Evolutionary conservation across 30 jellyfish, hydroid and myxozoan species (phyloP).

Genomic region (Clytia hemisphaerica): DNA sequence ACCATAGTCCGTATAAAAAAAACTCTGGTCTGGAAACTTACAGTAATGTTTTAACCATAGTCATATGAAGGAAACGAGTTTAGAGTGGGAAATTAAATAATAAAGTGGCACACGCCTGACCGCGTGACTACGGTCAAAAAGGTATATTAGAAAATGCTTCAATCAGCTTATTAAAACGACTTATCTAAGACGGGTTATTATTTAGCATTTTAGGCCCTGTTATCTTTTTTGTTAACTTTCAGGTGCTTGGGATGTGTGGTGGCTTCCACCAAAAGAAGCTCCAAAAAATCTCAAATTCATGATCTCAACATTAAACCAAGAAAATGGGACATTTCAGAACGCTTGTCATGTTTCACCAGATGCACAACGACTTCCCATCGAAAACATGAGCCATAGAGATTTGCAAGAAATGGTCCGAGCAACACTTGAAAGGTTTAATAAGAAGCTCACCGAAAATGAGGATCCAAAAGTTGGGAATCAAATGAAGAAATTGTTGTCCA

Average conservation of each 20-base stretch:
- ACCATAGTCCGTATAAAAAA: too few species aligned
- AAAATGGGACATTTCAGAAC: not conserved
- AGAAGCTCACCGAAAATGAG: not conserved
- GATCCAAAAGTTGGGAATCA: conserved; percentile 5
- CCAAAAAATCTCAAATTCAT: not conserved
- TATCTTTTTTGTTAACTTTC: not conserved
- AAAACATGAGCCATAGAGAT: not conserved
- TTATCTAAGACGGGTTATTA: too few species aligned
- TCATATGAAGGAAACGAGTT: too few species aligned
- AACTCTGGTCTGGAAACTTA: too few species aligned
- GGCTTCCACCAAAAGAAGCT: not conserved
- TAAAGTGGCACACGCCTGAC: too few species aligned
- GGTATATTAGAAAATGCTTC: too few species aligned
- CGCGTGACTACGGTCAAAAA: too few species aligned
- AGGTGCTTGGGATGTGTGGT: conserved; percentile 1
- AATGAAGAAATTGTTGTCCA: not conserved
- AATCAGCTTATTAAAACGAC: too few species aligned
- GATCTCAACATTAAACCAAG: not conserved
- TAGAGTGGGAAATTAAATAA: too few species aligned
- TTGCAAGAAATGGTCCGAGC: not conserved
- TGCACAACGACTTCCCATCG: not conserved
- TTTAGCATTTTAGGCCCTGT: too few species aligned
- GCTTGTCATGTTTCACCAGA: not conserved
- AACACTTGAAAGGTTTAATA: not conserved
- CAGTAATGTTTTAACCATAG: too few species aligned